Evolutionary conservation across 2,888 invertebrate genomes (phyloP), one percentile per base, ranked within the genome.

Genomic region (Xylota sylvarum): DNA sequence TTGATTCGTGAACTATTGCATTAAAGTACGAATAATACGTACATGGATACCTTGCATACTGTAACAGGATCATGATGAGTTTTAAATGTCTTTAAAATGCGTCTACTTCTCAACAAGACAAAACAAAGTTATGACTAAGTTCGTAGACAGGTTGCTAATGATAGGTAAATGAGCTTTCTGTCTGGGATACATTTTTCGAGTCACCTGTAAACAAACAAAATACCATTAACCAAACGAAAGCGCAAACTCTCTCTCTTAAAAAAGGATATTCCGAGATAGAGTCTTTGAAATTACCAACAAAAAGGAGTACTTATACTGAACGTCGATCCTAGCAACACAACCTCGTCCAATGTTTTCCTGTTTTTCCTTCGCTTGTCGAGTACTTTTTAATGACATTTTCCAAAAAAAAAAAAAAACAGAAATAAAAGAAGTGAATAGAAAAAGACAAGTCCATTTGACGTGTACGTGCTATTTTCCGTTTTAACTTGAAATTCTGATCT

Each of bases 351-450:
- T 69, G 67, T 60, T 70, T 83, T 83, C 64, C 78, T 58, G 52
- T 79, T 82, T 67, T 69, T 56, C 27, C 72, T 64, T 62, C 27
- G 10, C 37, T 46, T 35, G 72, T 69, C 86, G 62, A 78, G 82
- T 77, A 77, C 73, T 69, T 86, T 86, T 86, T 82, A 86, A 86
- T 86, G 86, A 86, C 77, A 82, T 82, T 82, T 77, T 55, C 56
- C n/a, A 23, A 56, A 72, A 30, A 50, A 70, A 77, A 81, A 52
- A 35, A 9, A 56, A 67, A 30, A 48, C n/a, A n/a, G n/a, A 70
- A 77, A 86, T 52, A 35, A 6, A 12, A 17, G 43, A 32, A 43
- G 9, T 55, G n/a, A 30, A n/a, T 1, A 52, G 60, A 65, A 48
- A 23, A 60, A 48, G 82, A 82, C 82, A 67, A 73, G 77, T 82